phyloP scores from a whole-genome alignment of 2,888 invertebrate species.

The Uropetala carovei region DNA sequence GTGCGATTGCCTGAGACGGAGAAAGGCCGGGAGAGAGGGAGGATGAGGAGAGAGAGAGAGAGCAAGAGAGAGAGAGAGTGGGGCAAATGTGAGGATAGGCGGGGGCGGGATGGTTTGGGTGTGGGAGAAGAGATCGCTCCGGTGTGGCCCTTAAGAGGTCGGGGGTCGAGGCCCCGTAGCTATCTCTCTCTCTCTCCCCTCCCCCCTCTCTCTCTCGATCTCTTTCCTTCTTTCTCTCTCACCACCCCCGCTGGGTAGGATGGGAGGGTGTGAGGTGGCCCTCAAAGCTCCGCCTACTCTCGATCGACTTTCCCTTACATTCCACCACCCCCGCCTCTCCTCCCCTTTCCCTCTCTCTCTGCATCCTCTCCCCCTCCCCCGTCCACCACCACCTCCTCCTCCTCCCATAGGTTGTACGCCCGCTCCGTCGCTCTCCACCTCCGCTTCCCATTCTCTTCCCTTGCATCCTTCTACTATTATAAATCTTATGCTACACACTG shows the following conservation, averaged over 20 bases:
- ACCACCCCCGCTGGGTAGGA: constrained; percentile 13
- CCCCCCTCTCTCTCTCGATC: constrained; percentile 39
- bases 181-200: not conserved
- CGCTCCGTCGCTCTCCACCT: not conserved
- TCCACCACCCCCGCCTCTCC: constrained; percentile 26
- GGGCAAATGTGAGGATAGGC: constrained; percentile 10
- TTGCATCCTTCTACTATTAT: constrained; percentile 30
- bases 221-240: not conserved
- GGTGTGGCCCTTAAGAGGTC: not conserved
- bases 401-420: not conserved
- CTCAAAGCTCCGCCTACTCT: constrained; percentile 29
- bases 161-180: constrained; percentile 51
- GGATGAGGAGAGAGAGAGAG: not conserved
- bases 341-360: not conserved
- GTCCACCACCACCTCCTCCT: not conserved
- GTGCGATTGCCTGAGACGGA: not conserved
- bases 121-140: constrained; percentile 12
- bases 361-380: not conserved
- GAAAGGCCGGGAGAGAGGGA: not conserved
- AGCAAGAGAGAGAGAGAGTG: not conserved
- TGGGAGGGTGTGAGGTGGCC: not conserved
- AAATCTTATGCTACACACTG: constrained; percentile 20
- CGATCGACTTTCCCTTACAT: constrained; percentile 60
- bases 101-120: not conserved
- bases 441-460: not conserved